Base-by-base conservation (phyloP, 1,140 invertebrate species). In the Anastatus disparis region DNA sequence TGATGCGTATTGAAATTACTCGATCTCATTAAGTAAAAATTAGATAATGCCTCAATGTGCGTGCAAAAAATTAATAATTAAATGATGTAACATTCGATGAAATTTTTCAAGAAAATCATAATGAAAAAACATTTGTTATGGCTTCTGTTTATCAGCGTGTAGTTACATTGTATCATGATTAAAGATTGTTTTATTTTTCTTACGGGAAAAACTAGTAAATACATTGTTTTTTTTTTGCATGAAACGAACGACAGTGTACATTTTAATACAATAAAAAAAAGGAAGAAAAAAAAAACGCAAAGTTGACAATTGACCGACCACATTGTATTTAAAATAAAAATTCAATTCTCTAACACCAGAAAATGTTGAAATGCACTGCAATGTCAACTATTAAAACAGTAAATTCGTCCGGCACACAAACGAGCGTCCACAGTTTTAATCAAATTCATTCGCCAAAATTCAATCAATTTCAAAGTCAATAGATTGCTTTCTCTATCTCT, bases 401-500 rank as follows among this genome's bases (percentile, higher is more conserved):
- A 35, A 62, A 53, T 70, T 55, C 40, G 46, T 46, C 8, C 58
- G 13, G 15, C 17, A 44, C 58, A 59, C 29, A 50, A 50, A 27
- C 26, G 31, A 29, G 27, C 26, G 17, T 38, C 3, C 27, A 44
- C 24, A 15, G 50, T 70, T 70, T 70, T 62, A 62, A 62, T 70
- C 66, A 59, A 68, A 68, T 68, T 68, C 31, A 68, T 68, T 68
- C 44, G 42, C 66, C 22, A 44, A 70, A 70, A 70, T 70, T 70
- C 67, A 70, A 62, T 70, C 58, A 56, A 56, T 63, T 63, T 56
- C 38, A 63, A 63, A 53, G 58, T 70, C 67, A 70, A 70, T 70
- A 61, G 55, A 68, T 61, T 61, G 46, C 31, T 61, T 59, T 68
- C 66, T 68, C 66, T 61, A 52, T 52, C 24, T 38, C 13, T 46